Conservation (phyloP, 2,888 invertebrate genomes). For the Ypsolopha scabrella region DNA sequence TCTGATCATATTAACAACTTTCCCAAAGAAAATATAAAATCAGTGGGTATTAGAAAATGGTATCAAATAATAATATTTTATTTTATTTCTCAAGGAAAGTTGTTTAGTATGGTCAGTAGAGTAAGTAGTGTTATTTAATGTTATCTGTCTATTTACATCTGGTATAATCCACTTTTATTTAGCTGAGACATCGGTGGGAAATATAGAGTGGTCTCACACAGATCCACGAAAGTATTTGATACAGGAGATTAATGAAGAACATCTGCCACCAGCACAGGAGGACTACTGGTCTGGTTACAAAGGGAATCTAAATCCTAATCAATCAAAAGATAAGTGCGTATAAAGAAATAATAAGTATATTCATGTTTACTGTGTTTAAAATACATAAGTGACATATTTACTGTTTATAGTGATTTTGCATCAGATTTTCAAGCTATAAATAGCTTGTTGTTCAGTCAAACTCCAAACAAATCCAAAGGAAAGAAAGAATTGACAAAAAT, state of each 20-base stretch:
- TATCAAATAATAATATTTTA: no score
- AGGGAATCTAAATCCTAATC: slow-evolving; percentile 14
- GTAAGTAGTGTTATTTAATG: no score
- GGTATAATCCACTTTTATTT: no score
- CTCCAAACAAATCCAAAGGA: slow-evolving; percentile 19
- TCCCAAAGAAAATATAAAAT: no score
- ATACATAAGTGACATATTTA: not conserved
- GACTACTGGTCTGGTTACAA: slow-evolving; percentile 49
- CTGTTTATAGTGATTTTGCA: slow-evolving; percentile 24
- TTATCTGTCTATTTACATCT: no score
- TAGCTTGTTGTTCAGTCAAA: slow-evolving; percentile 38
- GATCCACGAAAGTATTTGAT: slow-evolving; percentile 36
- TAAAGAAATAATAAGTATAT: not conserved
- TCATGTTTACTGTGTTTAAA: not conserved
- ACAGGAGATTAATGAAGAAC: slow-evolving; percentile 43
- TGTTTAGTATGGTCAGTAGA: no score
- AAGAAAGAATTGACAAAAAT: slow-evolving; percentile 18
- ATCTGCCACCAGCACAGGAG: slow-evolving; percentile 15
- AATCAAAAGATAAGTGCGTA: not conserved
- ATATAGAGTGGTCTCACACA: slow-evolving; percentile 49
- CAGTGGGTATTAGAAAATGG: no score
- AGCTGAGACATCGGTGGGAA: slow-evolving; percentile 8
- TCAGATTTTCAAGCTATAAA: slow-evolving; percentile 34
- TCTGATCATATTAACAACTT: no score
- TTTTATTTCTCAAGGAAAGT: no score